Evolutionary conservation across 35 echinoderm and acorn worm genomes (phyloP).

Genomic region (Ophioderma brevispina): DNA sequence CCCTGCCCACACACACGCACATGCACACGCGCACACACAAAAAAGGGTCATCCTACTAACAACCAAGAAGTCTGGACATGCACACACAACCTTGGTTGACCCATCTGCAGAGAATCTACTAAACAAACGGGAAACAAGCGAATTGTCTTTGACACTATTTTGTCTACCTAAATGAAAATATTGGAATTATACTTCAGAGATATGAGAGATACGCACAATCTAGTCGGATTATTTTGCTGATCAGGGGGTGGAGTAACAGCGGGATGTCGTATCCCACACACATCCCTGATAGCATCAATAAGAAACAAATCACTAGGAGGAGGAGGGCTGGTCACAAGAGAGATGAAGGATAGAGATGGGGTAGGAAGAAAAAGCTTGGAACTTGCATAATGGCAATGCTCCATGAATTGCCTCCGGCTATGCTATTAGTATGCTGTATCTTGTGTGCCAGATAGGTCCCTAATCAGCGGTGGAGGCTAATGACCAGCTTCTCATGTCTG

Average conservation of each 20-base stretch:
- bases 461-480: neutral
- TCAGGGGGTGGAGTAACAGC: neutral
- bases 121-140: neutral
- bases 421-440: neutral
- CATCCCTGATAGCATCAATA: neutral
- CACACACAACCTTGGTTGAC: too few relatives aligned
- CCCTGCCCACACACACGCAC: too few relatives aligned
- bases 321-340: neutral
- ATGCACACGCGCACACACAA: too few relatives aligned
- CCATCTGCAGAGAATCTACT: too few relatives aligned
- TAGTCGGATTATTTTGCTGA: neutral
- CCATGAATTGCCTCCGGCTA: neutral
- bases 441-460: neutral
- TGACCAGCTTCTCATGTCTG: neutral
- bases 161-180: constrained; percentile 6
- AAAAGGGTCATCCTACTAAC: too few relatives aligned
- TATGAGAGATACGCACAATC: neutral
- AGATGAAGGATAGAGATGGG: neutral
- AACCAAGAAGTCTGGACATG: too few relatives aligned
- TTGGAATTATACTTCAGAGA: neutral
- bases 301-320: neutral
- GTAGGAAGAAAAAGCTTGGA: neutral
- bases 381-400: neutral
- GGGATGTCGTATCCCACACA: neutral
- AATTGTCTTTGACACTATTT: neutral